A percentile compares a stretch with the other conserved stretches of the same genome.
Conservation (phyloP, 1,140 invertebrate species). For the Matsumurasca onukii region DNA sequence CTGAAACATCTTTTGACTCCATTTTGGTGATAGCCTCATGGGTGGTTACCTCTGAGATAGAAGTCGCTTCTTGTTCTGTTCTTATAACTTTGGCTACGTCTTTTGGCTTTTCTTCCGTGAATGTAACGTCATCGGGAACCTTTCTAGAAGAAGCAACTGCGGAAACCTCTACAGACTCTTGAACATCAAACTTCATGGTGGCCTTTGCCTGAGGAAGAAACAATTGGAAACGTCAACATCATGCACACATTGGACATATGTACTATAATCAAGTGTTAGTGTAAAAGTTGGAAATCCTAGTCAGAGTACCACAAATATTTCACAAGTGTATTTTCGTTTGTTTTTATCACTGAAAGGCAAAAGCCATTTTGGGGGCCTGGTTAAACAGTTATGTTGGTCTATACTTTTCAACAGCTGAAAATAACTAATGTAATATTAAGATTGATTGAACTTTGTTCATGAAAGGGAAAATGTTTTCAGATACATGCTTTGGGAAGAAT, state of each 20-base stretch:
- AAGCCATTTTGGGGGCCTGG: too few relatives aligned
- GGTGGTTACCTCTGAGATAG: constrained; percentile 50
- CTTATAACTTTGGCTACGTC: constrained; percentile 35
- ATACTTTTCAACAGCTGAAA: too few relatives aligned
- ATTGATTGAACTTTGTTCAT: too few relatives aligned
- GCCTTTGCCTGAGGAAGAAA: constrained; percentile 35
- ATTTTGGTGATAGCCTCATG: constrained; percentile 40
- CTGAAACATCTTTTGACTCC: constrained; percentile 5
- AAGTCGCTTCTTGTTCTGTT: constrained; percentile 46
- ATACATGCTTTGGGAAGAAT: too few relatives aligned
- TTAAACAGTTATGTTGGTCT: too few relatives aligned
- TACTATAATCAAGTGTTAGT: not conserved
- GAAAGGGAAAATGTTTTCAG: too few relatives aligned
- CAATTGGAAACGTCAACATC: too few relatives aligned
- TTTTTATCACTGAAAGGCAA: too few relatives aligned
- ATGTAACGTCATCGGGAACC: constrained; percentile 53
- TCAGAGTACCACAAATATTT: not conserved
- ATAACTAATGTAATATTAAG: too few relatives aligned
- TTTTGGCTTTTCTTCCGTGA: constrained; percentile 48
- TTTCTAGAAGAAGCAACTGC: constrained; percentile 62
- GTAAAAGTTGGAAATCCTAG: not conserved
- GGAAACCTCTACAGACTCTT: constrained; percentile 60
- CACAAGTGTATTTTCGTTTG: not conserved
- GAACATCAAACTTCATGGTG: constrained; percentile 40
- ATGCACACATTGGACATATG: too few relatives aligned